These are phyloP conservation scores for Heteromormyrus szaboi DNA, from an alignment of 2,797 vertebrate species.

Conservation along the genomic window DNA sequence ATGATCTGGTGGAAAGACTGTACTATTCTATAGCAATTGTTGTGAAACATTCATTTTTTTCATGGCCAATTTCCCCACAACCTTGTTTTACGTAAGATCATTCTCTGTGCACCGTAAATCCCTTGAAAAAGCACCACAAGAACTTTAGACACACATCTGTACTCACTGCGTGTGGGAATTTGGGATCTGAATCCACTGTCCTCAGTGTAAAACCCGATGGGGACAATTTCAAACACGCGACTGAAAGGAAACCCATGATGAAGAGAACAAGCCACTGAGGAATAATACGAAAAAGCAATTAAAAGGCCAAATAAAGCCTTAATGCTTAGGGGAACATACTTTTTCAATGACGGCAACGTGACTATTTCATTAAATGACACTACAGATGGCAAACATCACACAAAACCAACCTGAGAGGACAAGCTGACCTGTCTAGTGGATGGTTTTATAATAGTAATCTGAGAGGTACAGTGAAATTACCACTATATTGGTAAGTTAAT, in stretches of 20 bases:
- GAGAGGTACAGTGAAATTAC: background rate
- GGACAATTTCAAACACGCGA: background rate
- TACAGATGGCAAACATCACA: background rate
- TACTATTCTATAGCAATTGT: background rate
- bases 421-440: background rate
- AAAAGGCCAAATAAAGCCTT: background rate
- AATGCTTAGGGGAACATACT: background rate
- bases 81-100: background rate
- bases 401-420: background rate
- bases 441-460: background rate
- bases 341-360: background rate
- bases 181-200: background rate
- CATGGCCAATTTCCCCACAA: background rate
- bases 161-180: background rate
- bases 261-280: background rate
- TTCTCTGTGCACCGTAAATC: background rate
- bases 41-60: background rate
- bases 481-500: constrained; percentile 1
- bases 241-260: background rate
- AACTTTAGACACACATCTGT: background rate
- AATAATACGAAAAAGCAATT: background rate
- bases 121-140: background rate
- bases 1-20: background rate
- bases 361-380: background rate
- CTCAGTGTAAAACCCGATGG: background rate